Evolutionary conservation across 2,888 invertebrate species (phyloP), one percentile per base, ranked within the genome.

Genomic region (Dynastes grantii): DNA sequence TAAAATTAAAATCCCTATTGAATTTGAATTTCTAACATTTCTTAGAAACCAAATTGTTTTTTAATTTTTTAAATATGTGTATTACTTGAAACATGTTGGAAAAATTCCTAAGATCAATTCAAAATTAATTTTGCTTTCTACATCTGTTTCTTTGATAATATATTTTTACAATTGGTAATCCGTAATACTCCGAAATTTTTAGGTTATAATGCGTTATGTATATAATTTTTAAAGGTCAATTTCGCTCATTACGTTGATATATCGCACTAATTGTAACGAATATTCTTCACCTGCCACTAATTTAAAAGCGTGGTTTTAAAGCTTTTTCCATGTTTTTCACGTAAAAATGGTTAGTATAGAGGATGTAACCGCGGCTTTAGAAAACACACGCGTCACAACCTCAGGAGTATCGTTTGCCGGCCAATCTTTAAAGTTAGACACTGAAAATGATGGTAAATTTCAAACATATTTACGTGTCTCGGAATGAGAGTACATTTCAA

Each of bases 361-460:
- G 78, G 90, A 92, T n/a, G 89, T 93, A 65, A 89, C 87, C 76
- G 85, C 88, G 68, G 91, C 90, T 27, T 85, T 92, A 55, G 87
- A 88, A 83, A 89, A 88, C 76, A 87, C 91, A 1, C 89, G 86
- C 76, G 88, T 89, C 77, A 87, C 88, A 9, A 86, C 86, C 27
- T 90, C 86, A 83, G 96, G 96, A 70, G 93, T 98, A 16, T 95
- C 95, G 85, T 97, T 97, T 88, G 93, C 94, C 80, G 95, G 95
- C 77, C 93, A 92, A 89, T 93, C 93, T 0, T 88, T 96, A 73
- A 96, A 96, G 89, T 91, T 97, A 84, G 91, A 96, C 87, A 92
- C 92, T 0, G 95, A 92, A 75, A 91, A 92, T 78, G 95, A 97
- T 90, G 97, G 97, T 97, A 90, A 90, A 88, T 85, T 67, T 63